phyloP scores from a whole-genome alignment of 2,797 vertebrate genomes.

The Acipenser oxyrinchus region DNA sequence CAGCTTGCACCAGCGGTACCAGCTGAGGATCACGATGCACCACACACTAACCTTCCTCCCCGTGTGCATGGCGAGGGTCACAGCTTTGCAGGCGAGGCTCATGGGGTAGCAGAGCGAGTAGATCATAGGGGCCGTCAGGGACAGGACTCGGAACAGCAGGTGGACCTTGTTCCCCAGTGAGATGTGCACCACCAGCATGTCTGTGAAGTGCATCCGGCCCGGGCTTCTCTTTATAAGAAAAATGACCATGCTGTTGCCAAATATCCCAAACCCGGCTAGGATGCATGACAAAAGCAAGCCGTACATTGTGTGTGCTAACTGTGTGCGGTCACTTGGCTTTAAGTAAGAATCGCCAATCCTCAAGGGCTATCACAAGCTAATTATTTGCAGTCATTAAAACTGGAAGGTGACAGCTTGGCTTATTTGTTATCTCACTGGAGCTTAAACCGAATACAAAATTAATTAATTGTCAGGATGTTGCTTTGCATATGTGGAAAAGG shows the following conservation, averaged over 20 bases:
- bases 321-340: not conserved
- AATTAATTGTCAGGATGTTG: not conserved
- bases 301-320: not conserved
- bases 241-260: slow-evolving; percentile 9
- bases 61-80: not conserved
- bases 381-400: not conserved
- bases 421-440: not conserved
- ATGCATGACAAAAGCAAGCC: not conserved
- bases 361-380: not conserved
- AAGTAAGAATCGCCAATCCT: not conserved
- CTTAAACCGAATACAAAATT: not conserved
- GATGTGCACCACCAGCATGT: not conserved
- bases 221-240: not conserved
- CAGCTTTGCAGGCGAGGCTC: not conserved
- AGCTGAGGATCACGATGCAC: slow-evolving; percentile 4
- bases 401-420: not conserved
- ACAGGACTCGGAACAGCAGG: not conserved
- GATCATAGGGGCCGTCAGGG: not conserved
- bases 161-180: not conserved
- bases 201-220: not conserved
- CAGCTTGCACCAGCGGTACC: slow-evolving; percentile 1
- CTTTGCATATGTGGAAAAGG: too few species aligned
- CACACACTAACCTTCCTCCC: not conserved
- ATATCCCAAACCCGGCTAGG: not conserved
- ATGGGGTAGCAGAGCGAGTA: not conserved